Percentiles rank a stretch among this genome's conserved stretches.
phyloP scores from a whole-genome alignment of 2,113 vertebrate species.

The Baryphthengus martii region DNA sequence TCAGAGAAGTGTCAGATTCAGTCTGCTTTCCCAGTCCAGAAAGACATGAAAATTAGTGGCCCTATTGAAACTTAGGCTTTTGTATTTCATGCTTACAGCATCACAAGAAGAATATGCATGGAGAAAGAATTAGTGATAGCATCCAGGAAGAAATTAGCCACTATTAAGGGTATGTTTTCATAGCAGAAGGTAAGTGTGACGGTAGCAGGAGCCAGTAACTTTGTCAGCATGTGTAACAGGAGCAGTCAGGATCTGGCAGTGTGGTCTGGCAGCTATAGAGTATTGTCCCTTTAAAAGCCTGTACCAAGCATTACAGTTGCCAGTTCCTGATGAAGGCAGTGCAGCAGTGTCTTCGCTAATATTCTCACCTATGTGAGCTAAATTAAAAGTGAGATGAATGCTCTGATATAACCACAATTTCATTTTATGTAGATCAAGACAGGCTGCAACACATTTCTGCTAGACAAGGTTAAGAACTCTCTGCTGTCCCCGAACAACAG shows the following conservation, averaged over 20 bases:
- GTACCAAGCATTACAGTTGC: constrained; percentile 23
- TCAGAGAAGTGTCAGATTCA: not conserved
- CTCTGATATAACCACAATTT: constrained; percentile 66
- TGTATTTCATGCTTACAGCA: not conserved
- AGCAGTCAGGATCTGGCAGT: not conserved
- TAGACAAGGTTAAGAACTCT: constrained; percentile 68
- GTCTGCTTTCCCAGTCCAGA: not conserved
- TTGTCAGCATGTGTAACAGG: not conserved
- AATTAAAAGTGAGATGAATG: constrained; percentile 67
- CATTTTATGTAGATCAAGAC: constrained; percentile 68
- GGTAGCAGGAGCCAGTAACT: not conserved
- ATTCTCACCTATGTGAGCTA: constrained; percentile 52
- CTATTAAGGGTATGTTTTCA: not conserved
- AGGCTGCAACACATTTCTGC: constrained; percentile 64
- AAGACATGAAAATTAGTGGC: not conserved
- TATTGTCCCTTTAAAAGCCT: constrained; percentile 39
- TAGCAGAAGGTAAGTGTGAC: not conserved
- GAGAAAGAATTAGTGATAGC: not conserved
- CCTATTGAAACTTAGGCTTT: not conserved
- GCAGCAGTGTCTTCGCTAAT: constrained; percentile 63
- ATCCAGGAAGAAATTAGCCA: not conserved
- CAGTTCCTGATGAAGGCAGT: constrained; percentile 46
- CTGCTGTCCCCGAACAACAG: constrained; percentile 51
- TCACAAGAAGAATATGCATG: not conserved
- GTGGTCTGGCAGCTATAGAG: constrained; percentile 4